These are phyloP conservation scores for Dendronephthya gigantea DNA, from an alignment of 64 coral and sea anemone genomes.

Conservation along the genomic window DNA sequence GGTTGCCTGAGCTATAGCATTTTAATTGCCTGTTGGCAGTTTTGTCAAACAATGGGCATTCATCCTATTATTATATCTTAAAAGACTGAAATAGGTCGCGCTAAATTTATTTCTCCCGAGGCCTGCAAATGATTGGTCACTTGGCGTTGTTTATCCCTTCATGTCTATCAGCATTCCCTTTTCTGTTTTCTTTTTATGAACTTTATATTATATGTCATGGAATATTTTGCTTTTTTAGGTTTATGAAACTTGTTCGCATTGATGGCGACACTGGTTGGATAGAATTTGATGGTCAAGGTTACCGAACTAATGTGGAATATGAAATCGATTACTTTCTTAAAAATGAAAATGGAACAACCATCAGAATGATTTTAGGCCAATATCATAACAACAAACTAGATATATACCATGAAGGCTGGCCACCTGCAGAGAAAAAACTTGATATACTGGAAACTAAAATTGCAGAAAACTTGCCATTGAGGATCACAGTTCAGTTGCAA, in stretches of 20 bases:
- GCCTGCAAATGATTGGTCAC: no score
- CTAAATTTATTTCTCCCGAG: no score
- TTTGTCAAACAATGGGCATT: no score
- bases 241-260: not conserved
- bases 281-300: not conserved
- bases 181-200: no score
- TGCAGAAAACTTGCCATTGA: not conserved
- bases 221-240: not conserved
- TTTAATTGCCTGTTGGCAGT: no score
- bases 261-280: not conserved
- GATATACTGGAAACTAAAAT: not conserved
- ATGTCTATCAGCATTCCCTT: no score
- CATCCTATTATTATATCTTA: no score
- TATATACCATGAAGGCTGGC: not conserved
- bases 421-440: not conserved
- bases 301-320: not conserved
- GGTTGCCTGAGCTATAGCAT: no score
- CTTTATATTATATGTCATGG: no score
- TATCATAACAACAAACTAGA: not conserved
- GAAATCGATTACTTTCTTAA: not conserved
- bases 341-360: not conserved
- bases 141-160: no score
- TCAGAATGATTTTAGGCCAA: not conserved
- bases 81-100: no score
- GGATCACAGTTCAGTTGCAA: not conserved